Evolutionary conservation across 2,888 invertebrate species (phyloP), one percentile per base, ranked within the genome.

Genomic region (Yponomeuta cagnagella): DNA sequence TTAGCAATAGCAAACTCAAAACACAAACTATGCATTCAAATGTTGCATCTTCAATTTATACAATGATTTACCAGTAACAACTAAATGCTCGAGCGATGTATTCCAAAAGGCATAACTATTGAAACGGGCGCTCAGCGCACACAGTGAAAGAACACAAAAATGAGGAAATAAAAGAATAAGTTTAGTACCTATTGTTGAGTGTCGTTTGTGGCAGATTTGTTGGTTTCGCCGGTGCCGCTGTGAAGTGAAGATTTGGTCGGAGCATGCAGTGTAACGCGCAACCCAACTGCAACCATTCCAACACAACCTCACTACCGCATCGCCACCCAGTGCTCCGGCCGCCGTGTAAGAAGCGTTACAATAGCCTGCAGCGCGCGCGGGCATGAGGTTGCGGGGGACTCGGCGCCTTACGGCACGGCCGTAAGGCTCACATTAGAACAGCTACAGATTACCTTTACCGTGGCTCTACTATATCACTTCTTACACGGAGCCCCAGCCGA

Each of bases 211-310:
- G 91, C 87, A 84, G 93, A 85, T 87, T 89, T 90, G 90, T 90
- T 89, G 90, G 88, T 90, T 88, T 88, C 91, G 89, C 90, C 88
- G 91, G 91, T 86, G 92, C 91, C 92, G 92, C 92, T 89, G 92
- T 89, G 89, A 84, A 86, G 90, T 89, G 91, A 80, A 86, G 91
- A 86, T 91, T 90, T 90, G 93, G 93, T 93, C 94, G 96, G 95
- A 94, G 96, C 96, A 96, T 96, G 96, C 95, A 96, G 95, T 94
- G 96, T 96, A 94, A 96, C 95, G 94, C 96, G 95, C 95, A 96
- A 96, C 94, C 96, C 95, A 94, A 96, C 96, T 96, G 96, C 95
- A 96, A 96, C 95, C 95, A 94, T 93, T 92, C 88, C 90, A 91
- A 89, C 88, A 89, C 89, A 88, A 90, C 86, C 90, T 90, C 89